Percentiles rank a stretch among this genome's conserved stretches.
Evolutionary conservation across 1,140 invertebrate species (phyloP).

Genomic region (Drosophila kanapiae): DNA sequence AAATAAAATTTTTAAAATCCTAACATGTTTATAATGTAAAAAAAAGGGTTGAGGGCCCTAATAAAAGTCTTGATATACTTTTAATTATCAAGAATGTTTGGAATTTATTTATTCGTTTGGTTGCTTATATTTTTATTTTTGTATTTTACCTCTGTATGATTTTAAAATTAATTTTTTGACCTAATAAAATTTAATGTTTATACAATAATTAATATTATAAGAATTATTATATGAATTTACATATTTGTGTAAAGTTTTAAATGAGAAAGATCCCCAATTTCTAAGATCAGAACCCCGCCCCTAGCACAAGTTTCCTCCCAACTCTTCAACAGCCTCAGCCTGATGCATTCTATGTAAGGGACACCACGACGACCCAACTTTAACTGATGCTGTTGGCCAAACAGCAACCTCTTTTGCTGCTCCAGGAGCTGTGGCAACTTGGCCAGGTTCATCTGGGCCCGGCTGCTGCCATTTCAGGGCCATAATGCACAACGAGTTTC

Average conservation of each 20-base stretch:
- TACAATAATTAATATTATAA: background rate
- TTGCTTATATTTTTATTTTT: too few relatives aligned
- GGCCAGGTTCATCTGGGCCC: slow-evolving; percentile 38
- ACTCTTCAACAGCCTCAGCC: slow-evolving; percentile 11
- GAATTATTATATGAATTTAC: background rate
- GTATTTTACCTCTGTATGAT: too few relatives aligned
- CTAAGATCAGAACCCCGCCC: background rate
- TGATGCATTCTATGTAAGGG: slow-evolving; percentile 39
- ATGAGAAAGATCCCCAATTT: background rate
- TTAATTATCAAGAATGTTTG: too few relatives aligned
- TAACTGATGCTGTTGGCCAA: slow-evolving; percentile 33
- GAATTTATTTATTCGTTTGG: too few relatives aligned
- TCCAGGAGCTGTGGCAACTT: slow-evolving; percentile 21
- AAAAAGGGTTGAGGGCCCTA: too few relatives aligned
- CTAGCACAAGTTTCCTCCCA: slow-evolving; percentile 25
- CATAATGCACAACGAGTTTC: slow-evolving; percentile 77
- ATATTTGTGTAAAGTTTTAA: background rate
- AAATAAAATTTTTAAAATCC: background rate
- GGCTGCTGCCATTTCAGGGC: slow-evolving; percentile 49
- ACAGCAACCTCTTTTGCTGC: slow-evolving; percentile 15
- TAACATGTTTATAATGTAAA: background rate
- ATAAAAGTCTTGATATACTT: too few relatives aligned
- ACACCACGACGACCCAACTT: slow-evolving; percentile 23
- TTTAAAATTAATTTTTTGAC: too few relatives aligned
- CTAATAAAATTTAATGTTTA: background rate